A percentile compares a stretch with the other conserved stretches of the same genome.
phyloP scores from a whole-genome alignment of 2,888 invertebrate genomes.

The Coleophora flavipennella region DNA sequence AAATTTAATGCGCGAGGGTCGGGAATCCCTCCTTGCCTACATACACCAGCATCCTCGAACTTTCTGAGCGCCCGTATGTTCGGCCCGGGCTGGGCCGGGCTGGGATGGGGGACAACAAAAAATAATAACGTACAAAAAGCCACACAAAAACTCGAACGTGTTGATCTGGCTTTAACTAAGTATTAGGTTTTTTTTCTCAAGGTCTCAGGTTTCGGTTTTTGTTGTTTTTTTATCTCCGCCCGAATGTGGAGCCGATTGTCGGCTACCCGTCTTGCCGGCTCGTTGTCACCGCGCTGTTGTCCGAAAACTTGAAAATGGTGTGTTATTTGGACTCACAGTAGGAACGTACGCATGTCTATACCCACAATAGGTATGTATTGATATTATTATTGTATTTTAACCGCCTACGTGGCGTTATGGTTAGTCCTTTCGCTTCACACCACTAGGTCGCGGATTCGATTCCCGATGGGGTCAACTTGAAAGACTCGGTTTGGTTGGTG shows the following conservation, averaged over 20 bases:
- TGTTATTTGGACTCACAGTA: no score
- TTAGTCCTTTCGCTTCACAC: no score
- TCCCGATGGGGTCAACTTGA: no score
- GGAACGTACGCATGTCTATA: no score
- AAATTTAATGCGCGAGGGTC: conserved; percentile 20
- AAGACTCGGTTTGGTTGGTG: no score
- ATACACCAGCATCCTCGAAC: conserved; percentile 11
- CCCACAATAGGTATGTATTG: no score
- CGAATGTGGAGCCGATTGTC: not conserved
- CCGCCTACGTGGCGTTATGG: no score
- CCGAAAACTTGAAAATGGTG: no score
- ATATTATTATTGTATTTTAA: no score
- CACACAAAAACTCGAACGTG: conserved; percentile 1
- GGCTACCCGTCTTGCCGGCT: conserved; percentile 3
- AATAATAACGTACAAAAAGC: no score
- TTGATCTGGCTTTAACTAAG: not conserved
- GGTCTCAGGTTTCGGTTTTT: conserved; percentile 12
- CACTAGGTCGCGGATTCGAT: no score
- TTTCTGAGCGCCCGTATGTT: conserved; percentile 21
- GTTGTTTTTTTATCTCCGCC: conserved; percentile 1
- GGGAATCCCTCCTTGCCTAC: conserved; percentile 5
- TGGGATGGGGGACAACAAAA: no score
- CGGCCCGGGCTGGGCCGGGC: not conserved
- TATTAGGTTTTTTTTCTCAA: not conserved
- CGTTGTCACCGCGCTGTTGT: not conserved